Conservation (phyloP, 2,113 vertebrate species). For the Dipodomys spectabilis region DNA sequence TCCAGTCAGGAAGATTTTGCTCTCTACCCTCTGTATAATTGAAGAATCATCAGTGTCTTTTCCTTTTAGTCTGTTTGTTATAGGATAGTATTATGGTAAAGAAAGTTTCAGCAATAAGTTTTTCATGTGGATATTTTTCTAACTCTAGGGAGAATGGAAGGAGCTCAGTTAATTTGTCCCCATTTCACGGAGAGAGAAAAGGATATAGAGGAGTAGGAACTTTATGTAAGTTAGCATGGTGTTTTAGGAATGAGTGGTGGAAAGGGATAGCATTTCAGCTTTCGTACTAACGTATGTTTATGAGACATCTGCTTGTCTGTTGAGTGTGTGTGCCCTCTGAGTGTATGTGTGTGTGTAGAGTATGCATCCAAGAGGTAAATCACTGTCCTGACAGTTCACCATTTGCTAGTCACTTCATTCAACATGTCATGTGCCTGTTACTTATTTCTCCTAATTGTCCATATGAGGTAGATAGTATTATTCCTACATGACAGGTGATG, state of each 20-base stretch:
- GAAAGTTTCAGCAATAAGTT: constrained; percentile 1
- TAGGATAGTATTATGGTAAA: not conserved
- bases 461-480: not conserved
- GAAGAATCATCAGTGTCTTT: not conserved
- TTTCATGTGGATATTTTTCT: constrained; percentile 48
- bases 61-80: not conserved
- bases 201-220: not conserved
- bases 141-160: not conserved
- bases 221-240: not conserved
- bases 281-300: not conserved
- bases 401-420: not conserved
- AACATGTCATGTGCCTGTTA: not conserved
- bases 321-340: not conserved
- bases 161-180: constrained; percentile 44
- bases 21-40: not conserved
- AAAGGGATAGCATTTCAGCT: constrained; percentile 7
- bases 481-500: not conserved
- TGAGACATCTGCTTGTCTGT: not conserved
- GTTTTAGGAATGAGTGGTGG: constrained; percentile 47
- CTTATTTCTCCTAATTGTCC: not conserved
- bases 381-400: not conserved
- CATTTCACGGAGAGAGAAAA: constrained; percentile 21
- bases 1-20: not conserved
- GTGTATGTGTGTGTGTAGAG: not conserved
- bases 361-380: not conserved